Base-by-base conservation (phyloP, 2,888 invertebrate species). In the Carterocephalus palaemon region DNA sequence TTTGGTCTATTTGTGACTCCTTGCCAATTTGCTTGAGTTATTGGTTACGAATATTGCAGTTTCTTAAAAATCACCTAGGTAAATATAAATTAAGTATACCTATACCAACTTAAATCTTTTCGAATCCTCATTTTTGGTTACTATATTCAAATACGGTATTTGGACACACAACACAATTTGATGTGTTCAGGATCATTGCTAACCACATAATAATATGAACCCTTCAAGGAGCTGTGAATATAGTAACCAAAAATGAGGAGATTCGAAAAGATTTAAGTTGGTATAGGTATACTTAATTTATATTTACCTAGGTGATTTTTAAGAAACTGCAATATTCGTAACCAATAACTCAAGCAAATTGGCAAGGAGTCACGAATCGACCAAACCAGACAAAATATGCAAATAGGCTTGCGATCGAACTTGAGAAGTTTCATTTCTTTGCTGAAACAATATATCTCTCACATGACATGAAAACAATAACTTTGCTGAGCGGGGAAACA, bases 391-490 rank as follows among this genome's bases (percentile, higher is more conserved):
- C 9, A 31, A 29, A 43, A 37, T 39, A 50, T 33, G 50, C 43
- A 51, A 55, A 47, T 50, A 53, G 38, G 48, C 43, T 52, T 20
- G 16, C 48, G 46, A 54, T 52, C 34, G 46, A 46, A 54, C 45
- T 54, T 51, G 51, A 57, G 57, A 56, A 51, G 60, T 67, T 68
- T 67, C 64, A 67, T 72, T 67, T 67, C 63, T 67, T 66, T 53
- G 59, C 52, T 51, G 57, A 59, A 62, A 62, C 69, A 58, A 75
- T 77, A 75, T 71, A 74, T 76, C 70, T 69, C 58, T 48, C 47
- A 3, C 58, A 57, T 75, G 76, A 72, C 76, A 70, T 52, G 70
- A 75, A 77, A 78, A 78, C 77, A 76, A 79, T 78, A 79, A 74
- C 71, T 76, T 63, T 56, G 62, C 54, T 55, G 64, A 62, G 62